Base-by-base conservation (phyloP, 1,140 invertebrate genomes). In the Thaumatotibia leucotreta region DNA sequence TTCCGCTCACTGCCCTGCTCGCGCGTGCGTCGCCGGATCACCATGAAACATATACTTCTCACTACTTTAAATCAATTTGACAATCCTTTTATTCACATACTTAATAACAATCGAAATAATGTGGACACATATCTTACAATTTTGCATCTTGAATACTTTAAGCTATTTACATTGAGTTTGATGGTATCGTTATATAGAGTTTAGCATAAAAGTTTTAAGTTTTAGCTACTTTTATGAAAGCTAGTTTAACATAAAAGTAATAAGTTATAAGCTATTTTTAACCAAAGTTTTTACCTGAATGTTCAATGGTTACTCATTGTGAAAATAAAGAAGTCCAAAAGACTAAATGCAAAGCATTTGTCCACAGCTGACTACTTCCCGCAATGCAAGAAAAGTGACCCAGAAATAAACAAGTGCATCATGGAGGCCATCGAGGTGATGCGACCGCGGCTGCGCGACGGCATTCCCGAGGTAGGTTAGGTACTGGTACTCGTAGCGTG, bases 401-500 rank as follows among this genome's bases (percentile, higher is more conserved):
- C 93, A 5, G 80, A 94, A 62, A 93, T 93, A 54, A 91, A 92
- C 63, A 92, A 92, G 74, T 95, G 94, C 69, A 75, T 95, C 0
- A 31, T 93, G 24, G 83, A 93, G 35, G 92, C 92, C 61, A 77
- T 95, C 1, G 92, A 94, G 68, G 82, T 81, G 1, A 76, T 94
- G 29, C 92, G 91, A 39, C 93, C 94, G 0, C 90, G 92, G 45
- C 78, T 95, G 4, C 74, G 89, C 1, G 92, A 93, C 39, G 95
- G 95, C 2, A 93, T 95, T 10, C 93, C 93, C 0, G 92, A 94
- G 67, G 84, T 95, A 11, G 93, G 52, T 45, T 17, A 45, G 5
- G 14, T 4, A n/a, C n/a, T n/a, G n/a, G n/a, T n/a, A n/a, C n/a
- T n/a, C n/a, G n/a, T n/a, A n/a, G n/a, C n/a, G n/a, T n/a, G n/a